Evolutionary conservation across 1,140 invertebrate species (phyloP), one percentile per base, ranked within the genome.

Genomic region (Parasteatoda tepidariorum): DNA sequence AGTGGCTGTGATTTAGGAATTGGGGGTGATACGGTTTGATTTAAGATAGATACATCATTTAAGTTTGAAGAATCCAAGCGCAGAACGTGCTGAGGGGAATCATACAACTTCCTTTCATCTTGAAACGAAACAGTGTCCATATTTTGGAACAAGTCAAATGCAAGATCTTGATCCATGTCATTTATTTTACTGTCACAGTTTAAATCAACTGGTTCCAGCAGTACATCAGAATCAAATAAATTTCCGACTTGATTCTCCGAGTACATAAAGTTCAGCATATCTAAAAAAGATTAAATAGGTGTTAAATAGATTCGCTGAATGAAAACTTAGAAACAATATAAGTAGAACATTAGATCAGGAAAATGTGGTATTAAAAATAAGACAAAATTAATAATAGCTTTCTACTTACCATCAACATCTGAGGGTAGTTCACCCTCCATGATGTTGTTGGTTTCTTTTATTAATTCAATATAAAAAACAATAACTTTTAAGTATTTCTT

Each of bases 221-320:
- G 67, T 3, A 81, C 54, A 62, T 81, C 78, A 34, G 66, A 30
- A 48, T 70, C 78, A 38, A 81, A 70, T 2, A 81, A 48, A n/a
- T 64, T 31, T 28, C 24, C 74, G 4, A n/a, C 7, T 13, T 34
- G 34, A 70, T 81, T 81, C 24, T 81, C 78, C 26, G 48, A 11
- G n/a, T 70, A 68, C 54, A 81, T 70, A 7, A 81, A 81, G 61
- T 41, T 81, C 7, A 81, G 54, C 78, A 81, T 81, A 6, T 81
- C 78, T 81, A 34, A 38, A 81, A 81, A 5, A 38, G 26, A n/a
- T n/a, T n/a, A n/a, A n/a, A n/a, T n/a, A n/a, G n/a, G n/a, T n/a
- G n/a, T n/a, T n/a, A n/a, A n/a, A n/a, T n/a, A n/a, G n/a, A n/a
- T n/a, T n/a, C n/a, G n/a, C n/a, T n/a, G n/a, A n/a, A n/a, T n/a